phyloP scores from a whole-genome alignment of 1,140 invertebrate species.

The Phymorhynchus buccinoides region DNA sequence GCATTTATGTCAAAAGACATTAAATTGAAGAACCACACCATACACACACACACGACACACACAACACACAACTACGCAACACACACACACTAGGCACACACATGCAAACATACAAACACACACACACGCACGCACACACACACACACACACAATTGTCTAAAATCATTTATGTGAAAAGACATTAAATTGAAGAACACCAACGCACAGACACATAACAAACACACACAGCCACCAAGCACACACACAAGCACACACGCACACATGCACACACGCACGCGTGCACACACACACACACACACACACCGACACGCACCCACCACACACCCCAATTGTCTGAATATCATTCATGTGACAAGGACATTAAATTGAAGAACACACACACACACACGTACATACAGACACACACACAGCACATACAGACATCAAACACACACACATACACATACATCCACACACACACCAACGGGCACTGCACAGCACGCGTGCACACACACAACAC shows the following conservation, averaged over 20 bases:
- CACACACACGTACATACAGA: too few species aligned
- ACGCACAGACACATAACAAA: not conserved
- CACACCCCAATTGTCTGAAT: too few species aligned
- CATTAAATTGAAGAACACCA: not conserved
- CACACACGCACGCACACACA: slow-evolving; percentile 7
- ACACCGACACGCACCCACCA: not conserved
- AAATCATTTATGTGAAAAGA: too few species aligned
- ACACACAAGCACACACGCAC: slow-evolving; percentile 1
- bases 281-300: not conserved
- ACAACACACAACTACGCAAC: too few species aligned
- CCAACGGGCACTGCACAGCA: too few species aligned
- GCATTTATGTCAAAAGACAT: not conserved
- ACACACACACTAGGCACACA: not conserved
- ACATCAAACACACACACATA: not conserved
- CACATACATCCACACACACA: too few species aligned
- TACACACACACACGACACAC: too few species aligned
- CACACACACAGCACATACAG: too few species aligned
- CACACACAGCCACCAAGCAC: not conserved
- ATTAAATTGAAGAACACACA: too few species aligned
- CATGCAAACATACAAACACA: not conserved
- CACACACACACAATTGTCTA: too few species aligned
- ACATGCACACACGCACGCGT: not conserved
- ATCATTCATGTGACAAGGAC: too few species aligned
- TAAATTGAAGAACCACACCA: not conserved
- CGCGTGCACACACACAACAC: too few species aligned